A percentile compares a stretch with the other conserved stretches of the same genome.
phyloP scores from a whole-genome alignment of 53 echinoderm and acorn worm species.

The Arbacia lixula region DNA sequence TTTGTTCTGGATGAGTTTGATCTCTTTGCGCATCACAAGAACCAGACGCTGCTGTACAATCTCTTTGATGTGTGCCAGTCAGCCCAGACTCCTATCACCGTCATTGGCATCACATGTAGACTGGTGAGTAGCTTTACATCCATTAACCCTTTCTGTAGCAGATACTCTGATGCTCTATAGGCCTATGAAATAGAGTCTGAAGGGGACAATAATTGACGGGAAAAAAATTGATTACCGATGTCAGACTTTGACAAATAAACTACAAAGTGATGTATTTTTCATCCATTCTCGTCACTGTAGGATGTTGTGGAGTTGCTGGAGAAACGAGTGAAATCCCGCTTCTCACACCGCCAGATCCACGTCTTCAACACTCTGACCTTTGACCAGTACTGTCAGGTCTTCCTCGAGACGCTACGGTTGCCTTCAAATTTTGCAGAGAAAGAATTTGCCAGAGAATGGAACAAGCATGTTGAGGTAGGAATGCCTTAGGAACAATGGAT shows the following conservation, averaged over 20 bases:
- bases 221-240: too few species aligned
- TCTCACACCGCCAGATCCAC: slow-evolving; percentile 93
- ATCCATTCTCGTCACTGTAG: slow-evolving; percentile 8
- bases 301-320: slow-evolving; percentile 94
- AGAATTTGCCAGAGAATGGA: slow-evolving; percentile 81
- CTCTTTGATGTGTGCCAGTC: slow-evolving; percentile 96
- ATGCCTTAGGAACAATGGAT: too few species aligned
- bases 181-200: too few species aligned
- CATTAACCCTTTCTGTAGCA: too few species aligned
- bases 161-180: too few species aligned
- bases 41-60: slow-evolving; percentile 94
- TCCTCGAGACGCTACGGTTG: slow-evolving; percentile 63
- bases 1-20: slow-evolving; percentile 96
- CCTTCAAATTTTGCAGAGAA: slow-evolving; percentile 65
- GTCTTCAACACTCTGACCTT: slow-evolving; percentile 90
- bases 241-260: too few species aligned
- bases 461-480: slow-evolving; percentile 79
- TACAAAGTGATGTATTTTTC: not conserved
- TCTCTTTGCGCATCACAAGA: slow-evolving; percentile 94
- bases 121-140: slow-evolving; percentile 83
- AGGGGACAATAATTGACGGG: too few species aligned
- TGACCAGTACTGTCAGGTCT: slow-evolving; percentile 73
- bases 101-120: slow-evolving; percentile 91
- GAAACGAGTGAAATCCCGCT: slow-evolving; percentile 92
- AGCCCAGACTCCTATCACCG: slow-evolving; percentile 94